Base-by-base conservation (phyloP, 2,113 vertebrate genomes). In the Brachypodius melanocephalos region DNA sequence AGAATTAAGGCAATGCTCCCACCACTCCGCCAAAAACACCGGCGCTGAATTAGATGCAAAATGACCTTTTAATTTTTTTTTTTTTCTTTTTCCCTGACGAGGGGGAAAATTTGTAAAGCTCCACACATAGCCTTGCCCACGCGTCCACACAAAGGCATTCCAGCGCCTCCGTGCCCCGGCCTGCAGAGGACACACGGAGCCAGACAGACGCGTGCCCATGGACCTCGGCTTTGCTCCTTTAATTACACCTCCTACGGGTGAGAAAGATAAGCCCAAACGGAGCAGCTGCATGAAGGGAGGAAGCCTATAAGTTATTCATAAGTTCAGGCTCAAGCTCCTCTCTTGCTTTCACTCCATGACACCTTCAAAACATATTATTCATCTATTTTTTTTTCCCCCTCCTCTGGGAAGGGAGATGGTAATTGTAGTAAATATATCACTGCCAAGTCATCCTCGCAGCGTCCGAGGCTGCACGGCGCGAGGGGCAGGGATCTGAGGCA, bases 221-320 rank as follows among this genome's bases (percentile, higher is more conserved):
- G 96, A 10, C 14, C 91, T 80, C 6, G 8, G 82, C 73, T 95
- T 34, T 68, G 72, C 93, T 90, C 90, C 92, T 97, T 97, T 93
- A 97, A 96, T 97, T 95, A 96, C 88, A 62, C 95, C 94, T 93
- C 93, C 75, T 34, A 89, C 90, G 83, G 95, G 88, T 59, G 90
- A 72, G 87, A 96, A 95, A 95, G 94, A 98, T 92, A 96, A 95
- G 87, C 89, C 95, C 96, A 95, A 97, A 93, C 72, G 89, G 94
- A 97, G 95, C 81, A 83, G 89, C 82, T 96, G 90, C 90, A 51
- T 17, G 85, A 92, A 92, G 80, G 63, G 90, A 96, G 89, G 95
- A 90, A 95, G 73, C 78, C 95, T 82, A 95, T 97, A 96, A 97
- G 97, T 98, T 98, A 97, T 97, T 97, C 93, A 90, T 97, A 97